Base-by-base conservation (phyloP, 1,140 invertebrate genomes). In the Eufriesea mexicana region DNA sequence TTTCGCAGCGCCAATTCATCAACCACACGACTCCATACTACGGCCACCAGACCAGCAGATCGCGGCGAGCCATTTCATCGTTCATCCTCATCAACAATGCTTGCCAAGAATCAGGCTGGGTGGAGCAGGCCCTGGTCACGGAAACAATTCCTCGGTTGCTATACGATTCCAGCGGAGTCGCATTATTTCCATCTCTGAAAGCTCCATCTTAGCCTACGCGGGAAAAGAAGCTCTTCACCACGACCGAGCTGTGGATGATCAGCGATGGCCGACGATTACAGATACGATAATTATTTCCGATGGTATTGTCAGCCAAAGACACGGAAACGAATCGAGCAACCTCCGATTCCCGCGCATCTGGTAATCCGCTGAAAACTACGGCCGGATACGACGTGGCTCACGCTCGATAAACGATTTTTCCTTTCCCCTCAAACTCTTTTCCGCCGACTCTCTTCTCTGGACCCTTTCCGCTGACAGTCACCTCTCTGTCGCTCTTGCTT, bases 41-140 rank as follows among this genome's bases (percentile, higher is more conserved):
- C 68, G 62, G 74, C 61, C 35, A 72, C 57, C 79, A 77, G 86
- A 76, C 85, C 77, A 66, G 86, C 87, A 68, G 88, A 88, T 79
- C 84, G 66, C 79, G 84, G 77, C 76, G 81, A 80, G 86, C 84
- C 89, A 86, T 90, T 90, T 89, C 89, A 89, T 90, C 90, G 91
- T 92, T 92, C 91, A 89, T 91, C 86, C 89, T 91, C 91, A 91
- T 91, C 91, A 91, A 91, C 88, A 91, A 90, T 89, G 90, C 89
- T 91, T 90, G 91, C 89, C 86, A 88, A 89, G 87, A 91, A 89
- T 90, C 87, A 78, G 68, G 75, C 75, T 66, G 85, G 86, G 79
- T 66, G 82, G 81, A 80, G 55, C 59, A 10, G 73, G 14, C 67
- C 74, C 84, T 80, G 74, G 81, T 75, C 81, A 79, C 62, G 75